These are phyloP conservation scores for Syndactyla subalaris DNA, from an alignment of 2,797 vertebrate genomes.

Conservation along the genomic window DNA sequence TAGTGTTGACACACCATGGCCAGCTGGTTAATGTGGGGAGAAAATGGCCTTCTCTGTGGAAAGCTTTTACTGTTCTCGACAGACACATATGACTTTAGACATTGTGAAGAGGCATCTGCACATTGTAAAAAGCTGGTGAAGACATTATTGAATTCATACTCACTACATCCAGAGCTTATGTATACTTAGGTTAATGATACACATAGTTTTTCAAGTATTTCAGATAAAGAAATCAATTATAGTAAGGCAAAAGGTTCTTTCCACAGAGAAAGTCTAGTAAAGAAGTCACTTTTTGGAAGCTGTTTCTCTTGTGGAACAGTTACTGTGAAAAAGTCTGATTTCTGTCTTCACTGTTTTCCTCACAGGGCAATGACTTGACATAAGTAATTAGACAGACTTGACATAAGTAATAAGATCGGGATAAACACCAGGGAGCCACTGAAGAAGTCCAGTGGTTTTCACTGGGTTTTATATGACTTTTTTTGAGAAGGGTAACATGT, in stretches of 20 bases:
- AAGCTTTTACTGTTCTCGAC: neutral
- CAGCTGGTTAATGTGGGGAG: neutral
- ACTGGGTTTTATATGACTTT: neutral
- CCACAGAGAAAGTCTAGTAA: neutral
- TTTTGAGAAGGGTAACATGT: neutral
- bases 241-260: neutral
- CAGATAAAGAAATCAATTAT: neutral
- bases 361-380: neutral
- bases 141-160: neutral
- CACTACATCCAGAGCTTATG: neutral
- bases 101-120: neutral
- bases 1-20: rapidly evolving
- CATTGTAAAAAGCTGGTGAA: neutral
- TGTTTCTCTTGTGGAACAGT: neutral
- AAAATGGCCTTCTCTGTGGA: neutral
- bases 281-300: neutral
- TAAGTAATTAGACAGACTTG: too few relatives aligned
- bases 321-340: neutral
- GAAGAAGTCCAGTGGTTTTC: neutral
- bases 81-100: neutral
- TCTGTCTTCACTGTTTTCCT: neutral
- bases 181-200: neutral
- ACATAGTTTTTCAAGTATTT: neutral
- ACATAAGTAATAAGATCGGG: neutral
- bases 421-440: neutral